These are phyloP conservation scores for Odontophorus gujanensis DNA, from an alignment of 2,113 vertebrate species.

Conservation along the genomic window DNA sequence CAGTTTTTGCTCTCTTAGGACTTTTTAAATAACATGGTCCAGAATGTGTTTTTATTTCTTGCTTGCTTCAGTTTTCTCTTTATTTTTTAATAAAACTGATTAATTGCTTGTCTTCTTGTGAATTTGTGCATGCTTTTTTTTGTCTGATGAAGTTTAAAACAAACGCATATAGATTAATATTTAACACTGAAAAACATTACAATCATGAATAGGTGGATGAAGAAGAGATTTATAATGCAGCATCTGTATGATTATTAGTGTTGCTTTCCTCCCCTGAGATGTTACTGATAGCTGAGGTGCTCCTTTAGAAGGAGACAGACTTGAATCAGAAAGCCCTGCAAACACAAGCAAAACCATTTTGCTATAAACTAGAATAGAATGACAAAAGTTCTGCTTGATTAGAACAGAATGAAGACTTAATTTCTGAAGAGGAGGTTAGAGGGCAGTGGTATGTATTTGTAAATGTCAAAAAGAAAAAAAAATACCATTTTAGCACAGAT, in stretches of 20 bases:
- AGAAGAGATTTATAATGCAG: not conserved
- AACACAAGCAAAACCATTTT: not conserved
- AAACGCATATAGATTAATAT: not conserved
- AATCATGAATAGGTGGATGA: not conserved
- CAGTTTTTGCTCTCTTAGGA: slow-evolving; percentile 39
- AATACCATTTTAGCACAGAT: not conserved
- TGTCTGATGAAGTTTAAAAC: not conserved
- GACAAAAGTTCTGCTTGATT: not conserved
- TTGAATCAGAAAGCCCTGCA: not conserved
- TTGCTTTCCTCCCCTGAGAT: not conserved
- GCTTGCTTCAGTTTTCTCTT: not conserved
- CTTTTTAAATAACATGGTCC: slow-evolving; percentile 35
- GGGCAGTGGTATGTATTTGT: not conserved
- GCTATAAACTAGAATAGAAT: not conserved
- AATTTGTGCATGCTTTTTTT: not conserved
- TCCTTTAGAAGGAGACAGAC: not conserved
- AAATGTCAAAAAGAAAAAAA: not conserved
- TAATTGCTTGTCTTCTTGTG: not conserved
- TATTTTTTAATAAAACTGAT: not conserved
- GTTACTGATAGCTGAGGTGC: not conserved
- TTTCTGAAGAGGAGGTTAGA: not conserved
- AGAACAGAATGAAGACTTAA: not conserved
- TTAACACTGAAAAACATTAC: not conserved
- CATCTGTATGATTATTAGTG: not conserved
- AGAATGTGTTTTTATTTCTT: not conserved